phyloP scores from a whole-genome alignment of 2,113 vertebrate genomes.

The Rallus limicola region DNA sequence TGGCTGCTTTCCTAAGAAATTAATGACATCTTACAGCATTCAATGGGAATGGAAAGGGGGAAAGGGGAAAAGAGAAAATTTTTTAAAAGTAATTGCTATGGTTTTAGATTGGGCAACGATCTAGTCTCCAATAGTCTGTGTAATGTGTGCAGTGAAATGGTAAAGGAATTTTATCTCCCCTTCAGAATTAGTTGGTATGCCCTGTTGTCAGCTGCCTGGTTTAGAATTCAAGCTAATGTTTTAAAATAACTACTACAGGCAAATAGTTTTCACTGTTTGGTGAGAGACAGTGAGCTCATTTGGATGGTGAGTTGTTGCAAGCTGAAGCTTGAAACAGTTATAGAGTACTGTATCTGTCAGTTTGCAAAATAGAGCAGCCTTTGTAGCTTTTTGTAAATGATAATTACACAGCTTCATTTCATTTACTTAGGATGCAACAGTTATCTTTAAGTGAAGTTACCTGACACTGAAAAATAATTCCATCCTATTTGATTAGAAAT shows the following conservation, averaged over 20 bases:
- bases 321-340: not conserved
- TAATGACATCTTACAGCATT: not conserved
- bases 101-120: not conserved
- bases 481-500: not conserved
- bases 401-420: slow-evolving; percentile 15
- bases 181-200: not conserved
- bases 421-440: not conserved
- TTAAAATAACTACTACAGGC: not conserved
- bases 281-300: not conserved
- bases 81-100: not conserved
- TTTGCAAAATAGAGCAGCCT: slow-evolving; percentile 3
- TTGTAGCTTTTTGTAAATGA: not conserved
- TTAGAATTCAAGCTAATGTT: not conserved
- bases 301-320: not conserved
- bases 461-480: not conserved
- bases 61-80: not conserved
- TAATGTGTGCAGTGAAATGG: not conserved
- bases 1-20: not conserved
- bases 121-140: not conserved
- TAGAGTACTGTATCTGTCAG: not conserved
- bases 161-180: not conserved
- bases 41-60: accelerated
- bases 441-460: slow-evolving; percentile 30
- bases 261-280: not conserved
- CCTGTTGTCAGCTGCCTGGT: not conserved